phyloP scores from a whole-genome alignment of 2,113 vertebrate genomes.

The Nannospalax galili region DNA sequence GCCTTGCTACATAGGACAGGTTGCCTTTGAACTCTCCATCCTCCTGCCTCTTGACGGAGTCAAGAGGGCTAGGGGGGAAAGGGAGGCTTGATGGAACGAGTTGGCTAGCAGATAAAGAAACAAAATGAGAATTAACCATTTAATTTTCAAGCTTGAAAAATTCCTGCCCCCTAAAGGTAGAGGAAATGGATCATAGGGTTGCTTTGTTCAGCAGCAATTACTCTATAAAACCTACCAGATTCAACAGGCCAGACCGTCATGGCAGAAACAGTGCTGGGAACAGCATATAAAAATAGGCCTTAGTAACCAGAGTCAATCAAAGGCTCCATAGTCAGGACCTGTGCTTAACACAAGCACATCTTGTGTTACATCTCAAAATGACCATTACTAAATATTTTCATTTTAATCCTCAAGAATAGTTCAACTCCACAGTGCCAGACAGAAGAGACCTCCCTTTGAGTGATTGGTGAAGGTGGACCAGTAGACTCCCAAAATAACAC shows the following conservation, averaged over 20 bases:
- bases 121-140: background rate
- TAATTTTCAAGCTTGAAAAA: slow-evolving; percentile 30
- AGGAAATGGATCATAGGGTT: background rate
- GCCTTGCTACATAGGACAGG: background rate
- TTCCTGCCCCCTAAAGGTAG: background rate
- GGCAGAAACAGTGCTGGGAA: background rate
- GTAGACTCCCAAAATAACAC: too few species aligned
- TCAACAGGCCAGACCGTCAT: background rate
- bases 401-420: slow-evolving; percentile 14
- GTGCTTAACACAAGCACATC: background rate
- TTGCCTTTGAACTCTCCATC: background rate
- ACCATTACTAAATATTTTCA: background rate
- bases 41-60: background rate
- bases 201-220: background rate
- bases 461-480: too few species aligned
- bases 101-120: background rate
- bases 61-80: background rate
- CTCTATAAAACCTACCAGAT: background rate
- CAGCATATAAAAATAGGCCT: background rate
- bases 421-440: too few species aligned
- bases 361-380: background rate
- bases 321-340: background rate
- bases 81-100: background rate
- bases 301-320: too few species aligned
- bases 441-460: too few species aligned